These are phyloP conservation scores for Asbolus verrucosus DNA, from an alignment of 1,140 invertebrate genomes.

Conservation along the genomic window DNA sequence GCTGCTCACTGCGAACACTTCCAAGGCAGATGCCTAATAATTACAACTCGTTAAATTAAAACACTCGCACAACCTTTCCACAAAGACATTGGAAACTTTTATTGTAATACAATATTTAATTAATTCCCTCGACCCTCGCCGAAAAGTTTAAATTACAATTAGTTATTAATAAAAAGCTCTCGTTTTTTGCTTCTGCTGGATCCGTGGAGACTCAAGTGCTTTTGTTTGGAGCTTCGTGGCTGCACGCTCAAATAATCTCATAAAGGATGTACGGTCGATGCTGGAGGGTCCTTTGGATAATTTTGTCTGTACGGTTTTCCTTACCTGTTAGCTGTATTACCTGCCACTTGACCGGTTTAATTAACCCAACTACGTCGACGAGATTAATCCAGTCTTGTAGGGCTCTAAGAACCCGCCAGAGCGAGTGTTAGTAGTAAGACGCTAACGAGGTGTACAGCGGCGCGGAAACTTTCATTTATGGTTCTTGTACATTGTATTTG, in stretches of 20 bases:
- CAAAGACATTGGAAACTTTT: too few relatives aligned
- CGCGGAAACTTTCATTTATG: too few relatives aligned
- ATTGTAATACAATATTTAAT: slow-evolving; percentile 8
- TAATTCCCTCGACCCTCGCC: too few relatives aligned
- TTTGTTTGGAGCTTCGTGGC: neutral
- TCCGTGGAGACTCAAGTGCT: too few relatives aligned
- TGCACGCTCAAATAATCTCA: slow-evolving; percentile 2
- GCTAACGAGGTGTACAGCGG: neutral
- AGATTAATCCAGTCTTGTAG: slow-evolving; percentile 24
- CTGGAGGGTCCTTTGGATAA: slow-evolving; percentile 10
- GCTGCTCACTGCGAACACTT: neutral
- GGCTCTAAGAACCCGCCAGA: neutral
- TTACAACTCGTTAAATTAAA: neutral
- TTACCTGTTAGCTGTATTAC: slow-evolving; percentile 30
- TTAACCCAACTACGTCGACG: slow-evolving; percentile 17
- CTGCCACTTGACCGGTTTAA: slow-evolving; percentile 31
- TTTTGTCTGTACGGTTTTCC: slow-evolving; percentile 22
- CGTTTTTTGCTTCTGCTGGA: too few relatives aligned
- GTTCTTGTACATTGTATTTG: too few relatives aligned
- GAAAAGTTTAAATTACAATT: slow-evolving; percentile 1
- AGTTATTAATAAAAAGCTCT: too few relatives aligned
- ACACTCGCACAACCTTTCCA: neutral
- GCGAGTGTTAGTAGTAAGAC: neutral
- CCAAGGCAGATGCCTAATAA: neutral
- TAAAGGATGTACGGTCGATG: slow-evolving; percentile 8